Conservation (phyloP, 2,888 invertebrate species). For the Neoitamus cyanurus region DNA sequence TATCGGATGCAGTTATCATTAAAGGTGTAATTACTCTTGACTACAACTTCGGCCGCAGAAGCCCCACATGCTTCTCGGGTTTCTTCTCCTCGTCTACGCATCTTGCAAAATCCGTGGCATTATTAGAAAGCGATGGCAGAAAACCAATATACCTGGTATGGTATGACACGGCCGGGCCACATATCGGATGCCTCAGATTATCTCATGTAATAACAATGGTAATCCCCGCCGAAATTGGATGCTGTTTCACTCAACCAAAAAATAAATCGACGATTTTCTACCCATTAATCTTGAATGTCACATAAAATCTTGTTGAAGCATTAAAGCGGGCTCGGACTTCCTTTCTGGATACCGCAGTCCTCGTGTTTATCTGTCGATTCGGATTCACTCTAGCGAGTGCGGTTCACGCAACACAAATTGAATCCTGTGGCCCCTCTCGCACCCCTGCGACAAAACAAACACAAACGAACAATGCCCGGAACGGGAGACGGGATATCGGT, state of each 20-base stretch:
- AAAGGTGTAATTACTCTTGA: conserved; percentile 11
- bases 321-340: conserved; percentile 48
- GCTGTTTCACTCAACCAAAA: conserved; percentile 53
- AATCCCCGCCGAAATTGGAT: conserved; percentile 47
- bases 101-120: background rate
- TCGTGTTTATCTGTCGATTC: conserved; percentile 24
- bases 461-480: conserved; percentile 1
- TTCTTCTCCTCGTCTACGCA: background rate
- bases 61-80: conserved; percentile 16
- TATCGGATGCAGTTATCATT: conserved; percentile 25
- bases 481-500: conserved; percentile 6
- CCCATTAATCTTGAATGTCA: conserved; percentile 53
- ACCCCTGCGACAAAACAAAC: conserved; percentile 31
- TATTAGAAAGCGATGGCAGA: background rate
- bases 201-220: conserved; percentile 18
- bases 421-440: background rate
- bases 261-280: conserved; percentile 53
- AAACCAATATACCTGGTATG: background rate
- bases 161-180: background rate
- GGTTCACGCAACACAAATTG: background rate
- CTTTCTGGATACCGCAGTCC: conserved; percentile 21
- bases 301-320: conserved; percentile 53
- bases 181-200: conserved; percentile 8
- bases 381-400: conserved; percentile 12
- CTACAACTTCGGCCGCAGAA: background rate